Conservation (phyloP, 2,888 invertebrate genomes). For the Callyntrura guangdongensis region DNA sequence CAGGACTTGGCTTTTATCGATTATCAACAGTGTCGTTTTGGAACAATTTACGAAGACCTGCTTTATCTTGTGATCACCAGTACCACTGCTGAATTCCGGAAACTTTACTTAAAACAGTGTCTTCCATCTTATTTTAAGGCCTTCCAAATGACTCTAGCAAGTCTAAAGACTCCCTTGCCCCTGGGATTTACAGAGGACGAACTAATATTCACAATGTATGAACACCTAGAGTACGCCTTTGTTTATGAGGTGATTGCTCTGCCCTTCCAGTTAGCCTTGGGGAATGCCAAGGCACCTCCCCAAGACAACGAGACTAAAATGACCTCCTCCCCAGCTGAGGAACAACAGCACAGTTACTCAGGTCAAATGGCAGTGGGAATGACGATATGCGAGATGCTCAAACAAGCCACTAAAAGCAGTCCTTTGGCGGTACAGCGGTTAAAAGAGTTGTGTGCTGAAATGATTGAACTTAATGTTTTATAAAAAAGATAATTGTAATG, state of each 20-base stretch:
- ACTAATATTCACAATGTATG: constrained; percentile 73
- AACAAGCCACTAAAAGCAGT: constrained; percentile 57
- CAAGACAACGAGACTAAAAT: neutral
- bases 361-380: neutral
- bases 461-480: constrained; percentile 71
- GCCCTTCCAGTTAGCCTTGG: constrained; percentile 74
- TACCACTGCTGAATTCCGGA: constrained; percentile 79
- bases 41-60: constrained; percentile 81
- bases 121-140: constrained; percentile 24
- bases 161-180: constrained; percentile 22
- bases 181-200: constrained; percentile 63
- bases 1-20: constrained; percentile 79
- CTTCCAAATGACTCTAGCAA: neutral
- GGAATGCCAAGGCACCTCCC: constrained; percentile 25
- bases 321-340: neutral
- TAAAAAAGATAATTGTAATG: neutral
- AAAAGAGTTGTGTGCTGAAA: constrained; percentile 73
- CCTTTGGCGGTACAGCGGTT: constrained; percentile 70
- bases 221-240: constrained; percentile 68
- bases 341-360: neutral
- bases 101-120: constrained; percentile 61
- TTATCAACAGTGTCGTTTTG: constrained; percentile 77
- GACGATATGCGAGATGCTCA: constrained; percentile 38
- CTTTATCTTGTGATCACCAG: constrained; percentile 80
- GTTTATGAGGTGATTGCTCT: constrained; percentile 75